Evolutionary conservation across 2,888 invertebrate genomes (phyloP).

Genomic region (Drosophila heteroneura): DNA sequence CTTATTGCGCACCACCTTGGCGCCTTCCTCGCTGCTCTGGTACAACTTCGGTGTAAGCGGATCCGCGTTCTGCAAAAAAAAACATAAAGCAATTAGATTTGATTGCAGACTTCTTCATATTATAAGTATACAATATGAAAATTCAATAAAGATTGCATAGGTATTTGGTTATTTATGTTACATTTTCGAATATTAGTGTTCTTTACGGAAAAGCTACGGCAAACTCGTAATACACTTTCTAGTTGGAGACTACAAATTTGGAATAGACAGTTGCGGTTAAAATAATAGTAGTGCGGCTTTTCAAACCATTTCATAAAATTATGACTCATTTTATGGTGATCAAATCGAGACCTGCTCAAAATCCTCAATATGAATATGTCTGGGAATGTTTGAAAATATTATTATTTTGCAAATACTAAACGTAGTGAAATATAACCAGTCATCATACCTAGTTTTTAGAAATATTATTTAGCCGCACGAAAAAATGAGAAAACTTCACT

Average conservation of each 20-base stretch:
- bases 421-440: not conserved
- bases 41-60: slow-evolving; percentile 95
- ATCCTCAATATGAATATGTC: not conserved
- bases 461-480: not conserved
- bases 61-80: slow-evolving; percentile 88
- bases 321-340: not conserved
- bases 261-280: not conserved
- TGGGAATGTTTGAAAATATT: not conserved
- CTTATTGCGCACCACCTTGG: slow-evolving; percentile 97
- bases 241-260: not conserved
- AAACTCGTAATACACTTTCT: not conserved
- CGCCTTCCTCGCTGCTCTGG: slow-evolving; percentile 98
- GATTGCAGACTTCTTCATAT: not conserved
- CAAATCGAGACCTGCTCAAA: not conserved
- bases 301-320: not conserved
- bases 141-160: not conserved
- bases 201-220: not conserved
- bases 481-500: not conserved
- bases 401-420: not conserved
- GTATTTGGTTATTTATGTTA: not conserved
- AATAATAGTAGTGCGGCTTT: not conserved
- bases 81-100: not conserved
- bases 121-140: not conserved
- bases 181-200: not conserved
- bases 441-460: not conserved